Evolutionary conservation across 2,797 vertebrate species (phyloP), one percentile per base, ranked within the genome.

Genomic region (Poeciliopsis gracilis): DNA sequence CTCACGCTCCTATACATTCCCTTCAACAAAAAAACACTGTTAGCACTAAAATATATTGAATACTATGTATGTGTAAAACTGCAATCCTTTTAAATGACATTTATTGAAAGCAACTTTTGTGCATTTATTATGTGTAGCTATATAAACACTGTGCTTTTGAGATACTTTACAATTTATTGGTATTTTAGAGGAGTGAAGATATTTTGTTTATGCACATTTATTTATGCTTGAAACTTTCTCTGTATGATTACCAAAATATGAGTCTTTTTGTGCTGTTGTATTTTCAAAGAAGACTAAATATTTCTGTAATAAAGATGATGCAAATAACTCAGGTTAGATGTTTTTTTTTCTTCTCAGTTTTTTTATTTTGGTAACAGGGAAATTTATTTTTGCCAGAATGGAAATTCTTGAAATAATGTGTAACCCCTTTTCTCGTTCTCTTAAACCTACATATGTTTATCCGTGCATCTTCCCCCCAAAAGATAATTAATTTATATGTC

Each of bases 251-350:
- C 16, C 1, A 61, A 63, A 30, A 33, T 30, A 46, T 16, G 13
- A 74, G 23, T 75, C 43, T 43, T 57, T 75, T 63, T 75, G n/a
- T 45, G 38, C 18, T 59, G 36, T 59, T 75, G 73, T 75, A n/a
- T 46, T 59, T 59, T 75, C 38, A 75, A 59, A 23, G 41, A 45
- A 30, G 25, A 75, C 45, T 45, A 12, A 33, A 63, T 45, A 46
- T 63, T 75, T 75, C 73, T 47, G 55, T 75, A 75, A 75, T 75
- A 75, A 75, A 75, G n/a, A 61, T 75, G 16, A 75, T 38, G 8
- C 20, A 55, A 53, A 53, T 38, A 38, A 53, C 36, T 53, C 1
- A 38, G 15, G 38, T 23, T 66, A 18, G 38, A 38, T 38, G 2
- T 36, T 36, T 30, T n/a, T n/a, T 36, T 41, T 9, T 33, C 43